These are phyloP conservation scores for Tarsius wallacei DNA, from an alignment of 2,797 vertebrate species.

Conservation along the genomic window DNA sequence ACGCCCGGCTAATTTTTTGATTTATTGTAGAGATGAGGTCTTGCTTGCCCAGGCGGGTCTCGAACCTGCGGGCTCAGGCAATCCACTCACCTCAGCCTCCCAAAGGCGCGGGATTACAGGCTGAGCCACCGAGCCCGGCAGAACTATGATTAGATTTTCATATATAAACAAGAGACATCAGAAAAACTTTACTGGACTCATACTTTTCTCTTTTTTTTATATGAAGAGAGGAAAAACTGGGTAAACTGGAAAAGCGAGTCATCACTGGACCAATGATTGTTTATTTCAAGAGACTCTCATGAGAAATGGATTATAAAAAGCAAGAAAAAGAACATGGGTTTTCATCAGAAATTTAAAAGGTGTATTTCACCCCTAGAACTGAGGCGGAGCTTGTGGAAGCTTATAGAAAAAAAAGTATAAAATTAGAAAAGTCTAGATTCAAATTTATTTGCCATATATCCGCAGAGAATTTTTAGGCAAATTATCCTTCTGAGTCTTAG, in stretches of 20 bases:
- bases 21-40: too few relatives aligned
- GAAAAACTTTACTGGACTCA: neutral
- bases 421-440: conserved; percentile 2
- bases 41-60: too few relatives aligned
- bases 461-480: conserved; percentile 22
- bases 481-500: neutral
- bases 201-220: neutral
- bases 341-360: conserved; percentile 17
- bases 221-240: neutral
- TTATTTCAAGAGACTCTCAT: conserved; percentile 49
- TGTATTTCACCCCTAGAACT: neutral
- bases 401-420: conserved; percentile 34
- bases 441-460: conserved; percentile 26
- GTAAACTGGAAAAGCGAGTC: conserved; percentile 51
- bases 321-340: neutral
- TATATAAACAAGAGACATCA: conserved; percentile 29
- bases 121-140: too few relatives aligned
- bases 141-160: conserved; percentile 45
- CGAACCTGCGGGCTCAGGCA: too few relatives aligned
- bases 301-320: conserved; percentile 9
- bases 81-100: too few relatives aligned
- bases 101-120: too few relatives aligned
- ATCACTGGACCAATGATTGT: neutral
- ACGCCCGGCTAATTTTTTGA: too few relatives aligned
- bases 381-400: neutral